Evolutionary conservation across 2,888 invertebrate species (phyloP).

Genomic region (Cinara cedri): DNA sequence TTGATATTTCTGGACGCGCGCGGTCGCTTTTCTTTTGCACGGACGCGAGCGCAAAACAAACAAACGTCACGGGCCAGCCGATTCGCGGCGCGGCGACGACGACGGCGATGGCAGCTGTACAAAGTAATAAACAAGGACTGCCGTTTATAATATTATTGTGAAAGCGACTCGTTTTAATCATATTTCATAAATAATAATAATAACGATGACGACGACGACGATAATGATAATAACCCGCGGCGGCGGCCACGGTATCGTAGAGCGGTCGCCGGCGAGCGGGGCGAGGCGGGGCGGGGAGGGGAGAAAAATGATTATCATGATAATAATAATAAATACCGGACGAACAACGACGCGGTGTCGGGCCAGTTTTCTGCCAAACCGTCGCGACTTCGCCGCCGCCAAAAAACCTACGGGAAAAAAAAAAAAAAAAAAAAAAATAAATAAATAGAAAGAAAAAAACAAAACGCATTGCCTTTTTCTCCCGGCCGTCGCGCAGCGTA

Average conservation of each 20-base stretch:
- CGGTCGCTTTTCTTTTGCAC: neutral
- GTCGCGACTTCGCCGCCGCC: neutral
- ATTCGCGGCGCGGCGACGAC: no score
- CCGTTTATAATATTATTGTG: constrained; percentile 39
- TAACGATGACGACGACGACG: constrained; percentile 48
- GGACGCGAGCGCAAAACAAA: constrained; percentile 29
- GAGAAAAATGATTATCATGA: constrained; percentile 42
- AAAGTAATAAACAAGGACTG: constrained; percentile 51
- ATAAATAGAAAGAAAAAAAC: no score
- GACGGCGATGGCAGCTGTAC: constrained; percentile 51
- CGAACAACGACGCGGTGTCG: neutral
- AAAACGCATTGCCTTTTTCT: no score
- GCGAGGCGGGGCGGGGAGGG: constrained; percentile 8
- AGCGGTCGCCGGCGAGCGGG: no score
- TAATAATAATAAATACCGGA: constrained; percentile 41
- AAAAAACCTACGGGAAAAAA: no score
- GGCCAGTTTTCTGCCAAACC: constrained; percentile 37
- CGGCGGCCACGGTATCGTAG: neutral
- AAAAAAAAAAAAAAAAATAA: no score
- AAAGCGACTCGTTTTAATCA: constrained; percentile 53
- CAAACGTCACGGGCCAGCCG: constrained; percentile 45
- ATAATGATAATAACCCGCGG: neutral
- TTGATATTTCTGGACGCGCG: constrained; percentile 10
- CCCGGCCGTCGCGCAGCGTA: no score
- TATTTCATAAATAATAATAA: constrained; percentile 52